Conservation (phyloP, 2,888 invertebrate species). For the Nysson spinosus region DNA sequence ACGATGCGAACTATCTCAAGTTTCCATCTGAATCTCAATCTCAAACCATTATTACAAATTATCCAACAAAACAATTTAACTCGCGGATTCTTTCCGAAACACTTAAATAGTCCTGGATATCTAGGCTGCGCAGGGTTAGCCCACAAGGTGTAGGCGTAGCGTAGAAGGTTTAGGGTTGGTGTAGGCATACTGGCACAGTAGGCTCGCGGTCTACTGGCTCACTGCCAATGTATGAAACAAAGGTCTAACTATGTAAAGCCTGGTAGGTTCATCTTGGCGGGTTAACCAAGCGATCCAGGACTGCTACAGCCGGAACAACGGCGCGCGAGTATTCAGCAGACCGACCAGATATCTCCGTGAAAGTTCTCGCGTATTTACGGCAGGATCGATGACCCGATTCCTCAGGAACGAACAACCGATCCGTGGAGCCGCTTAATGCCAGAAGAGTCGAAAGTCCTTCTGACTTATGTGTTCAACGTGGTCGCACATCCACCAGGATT, state of each 20-base stretch:
- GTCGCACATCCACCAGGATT: conserved; percentile 5
- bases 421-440: conserved; percentile 19
- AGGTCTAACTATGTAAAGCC: conserved; percentile 69
- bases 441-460: conserved; percentile 20
- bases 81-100: background rate
- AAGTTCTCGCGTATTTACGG: conserved; percentile 38
- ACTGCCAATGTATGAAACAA: conserved; percentile 71
- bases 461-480: conserved; percentile 25
- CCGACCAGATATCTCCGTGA: conserved; percentile 25
- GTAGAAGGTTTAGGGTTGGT: background rate
- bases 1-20: no score
- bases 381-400: conserved; percentile 33
- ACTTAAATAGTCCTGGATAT: conserved; percentile 28
- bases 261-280: conserved; percentile 66
- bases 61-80: no score
- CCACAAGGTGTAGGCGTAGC: conserved; percentile 23
- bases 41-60: no score
- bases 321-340: conserved; percentile 20
- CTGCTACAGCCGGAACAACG: background rate
- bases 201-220: conserved; percentile 58
- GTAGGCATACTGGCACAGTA: background rate
- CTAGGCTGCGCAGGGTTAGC: conserved; percentile 13
- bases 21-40: no score
- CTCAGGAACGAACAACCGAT: conserved; percentile 10
- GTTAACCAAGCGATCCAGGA: conserved; percentile 62